These are phyloP conservation scores for Ormyrus nitidulus DNA, from an alignment of 2,888 invertebrate species.

Conservation along the genomic window DNA sequence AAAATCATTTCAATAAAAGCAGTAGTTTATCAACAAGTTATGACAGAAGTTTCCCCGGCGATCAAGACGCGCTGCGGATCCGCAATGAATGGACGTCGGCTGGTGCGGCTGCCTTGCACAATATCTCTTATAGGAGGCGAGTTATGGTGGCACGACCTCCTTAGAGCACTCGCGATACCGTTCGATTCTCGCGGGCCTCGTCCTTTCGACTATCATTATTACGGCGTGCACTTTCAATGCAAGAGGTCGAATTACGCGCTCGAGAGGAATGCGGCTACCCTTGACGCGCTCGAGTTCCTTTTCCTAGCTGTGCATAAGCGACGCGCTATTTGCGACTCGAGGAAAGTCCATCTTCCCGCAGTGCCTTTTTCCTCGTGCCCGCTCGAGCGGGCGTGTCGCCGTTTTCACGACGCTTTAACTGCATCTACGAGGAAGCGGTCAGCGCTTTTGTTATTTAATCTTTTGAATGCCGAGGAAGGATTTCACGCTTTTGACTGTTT, in stretches of 20 bases:
- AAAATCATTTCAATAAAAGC: too few relatives aligned
- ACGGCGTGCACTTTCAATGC: slow-evolving; percentile 51
- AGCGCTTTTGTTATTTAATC: too few relatives aligned
- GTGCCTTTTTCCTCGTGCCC: background rate
- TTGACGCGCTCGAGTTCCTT: slow-evolving; percentile 47
- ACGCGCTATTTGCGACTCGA: background rate
- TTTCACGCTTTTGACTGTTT: too few relatives aligned
- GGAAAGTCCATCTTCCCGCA: slow-evolving; percentile 4
- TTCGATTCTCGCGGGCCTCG: background rate
- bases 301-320: background rate
- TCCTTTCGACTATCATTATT: background rate
- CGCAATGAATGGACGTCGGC: too few relatives aligned
- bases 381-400: too few relatives aligned
- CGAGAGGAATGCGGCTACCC: slow-evolving; percentile 63
- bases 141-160: slow-evolving; percentile 35
- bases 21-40: too few relatives aligned
- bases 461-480: too few relatives aligned
- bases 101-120: background rate
- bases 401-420: too few relatives aligned
- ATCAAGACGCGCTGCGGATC: too few relatives aligned
- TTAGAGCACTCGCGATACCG: slow-evolving; percentile 25
- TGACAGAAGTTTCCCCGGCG: too few relatives aligned
- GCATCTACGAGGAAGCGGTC: too few relatives aligned
- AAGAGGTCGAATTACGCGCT: slow-evolving; percentile 56
- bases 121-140: slow-evolving; percentile 1